These are phyloP conservation scores for Leucozona laternaria DNA, from an alignment of 2,888 invertebrate species.

Conservation along the genomic window DNA sequence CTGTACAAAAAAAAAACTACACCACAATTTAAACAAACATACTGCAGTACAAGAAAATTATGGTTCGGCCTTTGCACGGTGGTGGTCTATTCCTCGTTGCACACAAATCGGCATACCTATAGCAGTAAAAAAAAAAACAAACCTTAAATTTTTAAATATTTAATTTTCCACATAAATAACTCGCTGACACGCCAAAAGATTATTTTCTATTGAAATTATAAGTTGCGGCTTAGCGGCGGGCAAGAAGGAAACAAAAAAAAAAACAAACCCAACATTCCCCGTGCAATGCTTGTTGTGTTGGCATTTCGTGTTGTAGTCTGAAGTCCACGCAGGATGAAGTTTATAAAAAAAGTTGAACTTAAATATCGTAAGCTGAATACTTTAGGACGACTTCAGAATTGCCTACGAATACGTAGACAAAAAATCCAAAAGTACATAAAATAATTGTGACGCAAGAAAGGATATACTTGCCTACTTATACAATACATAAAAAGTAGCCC, in stretches of 20 bases:
- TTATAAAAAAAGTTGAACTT: slow-evolving; percentile 59
- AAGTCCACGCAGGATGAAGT: slow-evolving; percentile 48
- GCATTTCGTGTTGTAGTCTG: neutral
- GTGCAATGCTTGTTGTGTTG: slow-evolving; percentile 3
- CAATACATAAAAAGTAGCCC: neutral
- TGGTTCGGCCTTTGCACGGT: neutral
- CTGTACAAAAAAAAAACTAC: neutral
- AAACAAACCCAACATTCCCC: neutral
- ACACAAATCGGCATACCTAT: neutral
- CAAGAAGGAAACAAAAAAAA: neutral
- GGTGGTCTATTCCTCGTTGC: neutral
- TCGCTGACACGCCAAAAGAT: slow-evolving; percentile 67
- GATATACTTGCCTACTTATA: too few species aligned
- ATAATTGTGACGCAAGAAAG: slow-evolving; percentile 12
- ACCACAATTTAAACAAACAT: neutral
- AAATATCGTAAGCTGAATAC: slow-evolving; percentile 53
- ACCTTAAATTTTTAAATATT: slow-evolving; percentile 58
- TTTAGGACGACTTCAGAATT: slow-evolving; percentile 48
- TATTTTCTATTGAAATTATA: slow-evolving; percentile 58
- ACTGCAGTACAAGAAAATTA: neutral
- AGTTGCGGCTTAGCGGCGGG: neutral
- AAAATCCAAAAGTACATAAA: slow-evolving; percentile 53
- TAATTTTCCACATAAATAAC: slow-evolving; percentile 58
- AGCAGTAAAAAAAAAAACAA: neutral
- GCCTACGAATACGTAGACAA: slow-evolving; percentile 44